Conservation (phyloP, 2,888 invertebrate species). For the Julus scanicus region DNA sequence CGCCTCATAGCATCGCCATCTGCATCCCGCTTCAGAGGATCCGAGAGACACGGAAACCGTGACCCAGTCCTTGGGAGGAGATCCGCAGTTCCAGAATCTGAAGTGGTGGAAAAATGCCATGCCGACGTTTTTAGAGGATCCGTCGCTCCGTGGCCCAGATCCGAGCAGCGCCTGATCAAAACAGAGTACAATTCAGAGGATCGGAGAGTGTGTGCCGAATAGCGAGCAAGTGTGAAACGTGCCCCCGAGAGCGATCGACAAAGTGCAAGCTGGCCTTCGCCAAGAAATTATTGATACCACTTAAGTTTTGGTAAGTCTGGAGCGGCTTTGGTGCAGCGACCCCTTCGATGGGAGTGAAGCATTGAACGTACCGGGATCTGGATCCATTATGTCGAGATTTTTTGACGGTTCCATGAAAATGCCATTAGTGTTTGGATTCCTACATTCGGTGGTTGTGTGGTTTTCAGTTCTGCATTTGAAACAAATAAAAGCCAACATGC, state of each 20-base stretch:
- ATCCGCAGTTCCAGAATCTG: not conserved
- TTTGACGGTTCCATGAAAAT: too few species aligned
- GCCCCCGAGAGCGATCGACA: not conserved
- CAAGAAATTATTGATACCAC: conserved; percentile 12
- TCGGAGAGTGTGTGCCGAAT: not conserved
- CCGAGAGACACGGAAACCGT: not conserved
- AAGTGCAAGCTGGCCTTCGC: conserved; percentile 12
- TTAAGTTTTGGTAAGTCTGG: conserved; percentile 24
- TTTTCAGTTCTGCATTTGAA: too few species aligned
- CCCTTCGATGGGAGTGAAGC: not conserved
- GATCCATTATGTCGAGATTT: too few species aligned
- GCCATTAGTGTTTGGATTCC: too few species aligned
- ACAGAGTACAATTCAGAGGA: not conserved
- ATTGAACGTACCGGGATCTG: too few species aligned
- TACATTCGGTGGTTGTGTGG: too few species aligned
- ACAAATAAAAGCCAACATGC: too few species aligned
- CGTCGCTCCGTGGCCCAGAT: not conserved
- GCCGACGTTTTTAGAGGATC: not conserved
- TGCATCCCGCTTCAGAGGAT: not conserved
- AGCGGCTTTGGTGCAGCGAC: not conserved
- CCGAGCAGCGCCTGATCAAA: not conserved
- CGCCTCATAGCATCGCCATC: not conserved
- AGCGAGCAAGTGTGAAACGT: not conserved
- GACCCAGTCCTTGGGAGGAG: not conserved
- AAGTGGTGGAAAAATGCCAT: not conserved